Conservation (phyloP, 2,113 vertebrate genomes). For the Semicossyphus pulcher region DNA sequence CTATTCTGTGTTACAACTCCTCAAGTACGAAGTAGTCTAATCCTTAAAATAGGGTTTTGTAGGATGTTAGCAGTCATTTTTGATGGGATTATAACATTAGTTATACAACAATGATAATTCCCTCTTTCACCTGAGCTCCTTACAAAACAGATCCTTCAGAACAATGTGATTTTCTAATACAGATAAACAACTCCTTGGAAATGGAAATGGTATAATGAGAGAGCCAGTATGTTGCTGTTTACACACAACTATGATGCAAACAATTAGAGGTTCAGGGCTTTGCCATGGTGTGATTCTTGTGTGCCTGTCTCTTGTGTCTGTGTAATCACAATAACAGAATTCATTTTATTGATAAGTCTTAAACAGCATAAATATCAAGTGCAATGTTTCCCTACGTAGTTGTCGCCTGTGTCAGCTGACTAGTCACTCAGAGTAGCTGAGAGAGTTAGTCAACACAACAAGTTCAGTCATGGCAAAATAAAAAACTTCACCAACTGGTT, state of each 20-base stretch:
- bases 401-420: conserved; percentile 41
- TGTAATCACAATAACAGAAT: background rate
- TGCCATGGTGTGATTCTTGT: background rate
- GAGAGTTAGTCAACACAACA: background rate
- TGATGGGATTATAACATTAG: background rate
- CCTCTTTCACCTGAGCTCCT: background rate
- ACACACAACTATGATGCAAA: conserved; percentile 31
- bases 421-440: conserved; percentile 10
- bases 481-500: conserved; percentile 15
- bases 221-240: background rate
- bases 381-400: background rate
- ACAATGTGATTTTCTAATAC: background rate
- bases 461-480: background rate
- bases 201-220: background rate
- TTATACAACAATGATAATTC: background rate
- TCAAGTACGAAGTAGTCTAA: background rate
- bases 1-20: background rate
- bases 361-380: background rate
- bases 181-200: background rate
- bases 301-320: background rate
- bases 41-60: background rate
- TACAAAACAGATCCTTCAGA: background rate
- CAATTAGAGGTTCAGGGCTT: background rate
- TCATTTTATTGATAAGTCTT: background rate
- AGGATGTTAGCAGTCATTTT: background rate